Evolutionary conservation across 2,113 vertebrate genomes (phyloP).

Genomic region (Macrotus californicus): DNA sequence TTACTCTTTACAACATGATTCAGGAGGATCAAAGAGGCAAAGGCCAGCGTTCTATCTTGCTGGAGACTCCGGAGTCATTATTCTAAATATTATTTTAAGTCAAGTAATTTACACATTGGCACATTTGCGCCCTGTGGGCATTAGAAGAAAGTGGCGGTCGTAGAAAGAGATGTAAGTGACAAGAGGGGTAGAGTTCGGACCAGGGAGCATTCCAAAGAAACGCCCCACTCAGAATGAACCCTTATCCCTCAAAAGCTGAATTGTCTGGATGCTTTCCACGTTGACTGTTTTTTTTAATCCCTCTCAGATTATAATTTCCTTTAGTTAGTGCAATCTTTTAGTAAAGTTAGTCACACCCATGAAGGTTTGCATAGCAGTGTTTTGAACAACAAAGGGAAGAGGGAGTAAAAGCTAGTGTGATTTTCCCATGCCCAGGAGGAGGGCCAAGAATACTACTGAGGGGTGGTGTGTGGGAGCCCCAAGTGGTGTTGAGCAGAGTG

Average conservation of each 20-base stretch:
- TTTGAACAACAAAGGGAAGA: not conserved
- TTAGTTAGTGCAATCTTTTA: not conserved
- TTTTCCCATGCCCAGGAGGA: not conserved
- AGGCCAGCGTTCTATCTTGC: not conserved
- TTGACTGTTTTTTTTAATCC: accelerated
- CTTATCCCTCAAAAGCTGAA: not conserved
- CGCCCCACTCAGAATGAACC: not conserved
- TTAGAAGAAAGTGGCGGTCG: not conserved
- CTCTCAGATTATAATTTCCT: not conserved
- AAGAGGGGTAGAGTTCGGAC: not conserved
- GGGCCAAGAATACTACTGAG: not conserved
- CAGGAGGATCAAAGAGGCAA: not conserved
- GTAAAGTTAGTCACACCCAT: not conserved
- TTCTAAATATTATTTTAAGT: not conserved
- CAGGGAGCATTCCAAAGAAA: not conserved
- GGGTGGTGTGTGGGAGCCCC: not conserved
- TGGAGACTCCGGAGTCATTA: not conserved
- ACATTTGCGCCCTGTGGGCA: not conserved
- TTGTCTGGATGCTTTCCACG: not conserved
- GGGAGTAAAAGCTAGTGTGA: not conserved
- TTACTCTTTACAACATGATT: not conserved
- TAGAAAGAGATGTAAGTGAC: not conserved
- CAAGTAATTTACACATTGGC: not conserved
- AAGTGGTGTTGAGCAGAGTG: not conserved
- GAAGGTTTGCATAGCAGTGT: not conserved